phyloP scores from a whole-genome alignment of 2,888 invertebrate genomes.

The Chloromyia formosa region DNA sequence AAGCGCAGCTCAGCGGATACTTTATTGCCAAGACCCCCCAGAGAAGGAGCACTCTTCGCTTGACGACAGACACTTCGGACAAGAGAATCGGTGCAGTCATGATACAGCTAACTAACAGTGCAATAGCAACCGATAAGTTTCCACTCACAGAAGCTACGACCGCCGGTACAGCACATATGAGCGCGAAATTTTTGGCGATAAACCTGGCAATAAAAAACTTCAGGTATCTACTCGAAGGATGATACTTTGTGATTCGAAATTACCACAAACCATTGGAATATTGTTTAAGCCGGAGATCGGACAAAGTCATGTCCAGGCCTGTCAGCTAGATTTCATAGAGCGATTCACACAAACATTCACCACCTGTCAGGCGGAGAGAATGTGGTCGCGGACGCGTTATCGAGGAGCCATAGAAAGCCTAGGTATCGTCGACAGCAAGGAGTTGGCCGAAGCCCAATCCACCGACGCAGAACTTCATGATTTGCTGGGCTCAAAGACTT shows the following conservation, averaged over 20 bases:
- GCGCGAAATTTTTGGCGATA: slow-evolving; percentile 2
- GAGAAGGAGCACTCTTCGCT: neutral
- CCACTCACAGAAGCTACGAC: slow-evolving; percentile 14
- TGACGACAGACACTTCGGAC: neutral
- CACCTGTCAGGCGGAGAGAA: neutral
- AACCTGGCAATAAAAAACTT: slow-evolving; percentile 22
- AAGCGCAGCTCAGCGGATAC: neutral
- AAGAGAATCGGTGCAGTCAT: neutral
- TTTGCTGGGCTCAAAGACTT: neutral
- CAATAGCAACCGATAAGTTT: slow-evolving; percentile 21
- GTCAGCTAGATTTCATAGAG: neutral
- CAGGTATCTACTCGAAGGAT: slow-evolving; percentile 8
- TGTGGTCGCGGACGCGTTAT: neutral
- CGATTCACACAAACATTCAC: neutral
- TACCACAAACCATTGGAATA: neutral
- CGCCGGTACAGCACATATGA: slow-evolving; percentile 1
- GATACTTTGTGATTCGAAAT: neutral
- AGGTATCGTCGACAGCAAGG: neutral
- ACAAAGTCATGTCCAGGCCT: neutral
- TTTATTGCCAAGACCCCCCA: neutral
- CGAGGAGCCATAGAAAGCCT: neutral
- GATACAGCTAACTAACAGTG: neutral
- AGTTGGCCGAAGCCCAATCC: neutral
- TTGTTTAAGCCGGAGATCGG: neutral
- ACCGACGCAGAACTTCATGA: neutral